phyloP scores from a whole-genome alignment of 2,888 invertebrate genomes.

The Phalangium opilio region DNA sequence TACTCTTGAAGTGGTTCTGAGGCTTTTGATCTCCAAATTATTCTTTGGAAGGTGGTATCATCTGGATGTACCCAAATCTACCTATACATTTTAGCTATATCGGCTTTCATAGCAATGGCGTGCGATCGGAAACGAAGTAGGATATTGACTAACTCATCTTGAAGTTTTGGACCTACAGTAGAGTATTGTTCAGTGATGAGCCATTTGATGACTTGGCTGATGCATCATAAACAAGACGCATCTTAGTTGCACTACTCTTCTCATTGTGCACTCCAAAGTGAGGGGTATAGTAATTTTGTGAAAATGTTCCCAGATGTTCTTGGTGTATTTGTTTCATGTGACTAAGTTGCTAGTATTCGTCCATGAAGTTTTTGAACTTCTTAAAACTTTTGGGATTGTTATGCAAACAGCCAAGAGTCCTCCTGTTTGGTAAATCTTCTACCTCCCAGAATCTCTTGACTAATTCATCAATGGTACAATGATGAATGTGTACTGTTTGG shows the following conservation, averaged over 20 bases:
- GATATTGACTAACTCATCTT: slow-evolving; percentile 25
- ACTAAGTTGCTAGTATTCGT: neutral
- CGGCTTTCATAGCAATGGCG: slow-evolving; percentile 25
- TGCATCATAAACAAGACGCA: slow-evolving; percentile 1
- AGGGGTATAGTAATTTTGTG: neutral
- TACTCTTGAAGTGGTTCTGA: too few relatives aligned
- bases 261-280: neutral
- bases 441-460: too few relatives aligned
- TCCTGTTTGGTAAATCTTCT: too few relatives aligned
- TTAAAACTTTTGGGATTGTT: neutral
- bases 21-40: too few relatives aligned
- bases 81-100: slow-evolving; percentile 30
- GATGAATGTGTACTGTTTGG: too few relatives aligned
- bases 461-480: too few relatives aligned
- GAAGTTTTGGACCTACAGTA: slow-evolving; percentile 26
- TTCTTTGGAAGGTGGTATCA: slow-evolving; percentile 10
- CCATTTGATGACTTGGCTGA: slow-evolving; percentile 2
- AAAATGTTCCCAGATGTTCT: too few relatives aligned
- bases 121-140: slow-evolving; percentile 24
- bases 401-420: neutral
- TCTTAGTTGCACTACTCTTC: slow-evolving; percentile 1
- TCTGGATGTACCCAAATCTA: slow-evolving; percentile 20
- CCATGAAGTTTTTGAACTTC: neutral
- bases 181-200: slow-evolving; percentile 26
- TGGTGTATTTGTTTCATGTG: neutral